Evolutionary conservation across 2,797 vertebrate species (phyloP), one percentile per base, ranked within the genome.

Genomic region (Gymnothorax reevesii): DNA sequence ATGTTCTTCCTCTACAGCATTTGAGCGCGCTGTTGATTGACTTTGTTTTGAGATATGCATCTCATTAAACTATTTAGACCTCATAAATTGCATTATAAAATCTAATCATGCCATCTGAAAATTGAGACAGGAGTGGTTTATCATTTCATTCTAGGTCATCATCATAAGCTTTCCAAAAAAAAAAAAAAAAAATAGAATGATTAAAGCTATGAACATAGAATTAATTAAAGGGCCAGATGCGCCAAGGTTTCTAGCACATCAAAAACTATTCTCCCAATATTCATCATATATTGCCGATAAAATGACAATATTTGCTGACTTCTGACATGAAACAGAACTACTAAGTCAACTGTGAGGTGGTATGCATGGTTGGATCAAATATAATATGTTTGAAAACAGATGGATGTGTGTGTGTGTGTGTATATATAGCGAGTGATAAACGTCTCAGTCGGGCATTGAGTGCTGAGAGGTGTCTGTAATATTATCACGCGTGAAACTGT

Each of bases 401-500:
- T 17, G 15, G 9, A 42, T 1, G 33, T 49, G 4, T 2, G 2
- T 17, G 4, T 2, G 2, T 17, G 6, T 13, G 33, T 52, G 20
- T 80, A 22, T 10, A 33, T 8, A 33, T 59, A 42, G 33, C 64
- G 71, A 85, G 33, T 42, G 33, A 42, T 42, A 42, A 42, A 42
- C 33, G 33, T 42, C 33, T 42, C 33, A 42, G 33, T 42, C 33
- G 33, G 42, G 84, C 87, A 86, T 88, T 89, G 91, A 89, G 90
- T 88, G 90, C 91, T 88, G 90, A 86, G 15, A n/a, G 86, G 88
- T 54, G 33, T 57, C 89, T 83, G 54, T 64, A 86, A 92, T 85
- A 90, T 91, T 90, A 92, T 87, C 90, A 91, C 62, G 90, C 90
- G 85, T 93, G 90, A 80, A 87, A 87, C 6, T 71, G 86, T 20